Conservation (phyloP, 2,113 vertebrate genomes). For the Argyrosomus japonicus region DNA sequence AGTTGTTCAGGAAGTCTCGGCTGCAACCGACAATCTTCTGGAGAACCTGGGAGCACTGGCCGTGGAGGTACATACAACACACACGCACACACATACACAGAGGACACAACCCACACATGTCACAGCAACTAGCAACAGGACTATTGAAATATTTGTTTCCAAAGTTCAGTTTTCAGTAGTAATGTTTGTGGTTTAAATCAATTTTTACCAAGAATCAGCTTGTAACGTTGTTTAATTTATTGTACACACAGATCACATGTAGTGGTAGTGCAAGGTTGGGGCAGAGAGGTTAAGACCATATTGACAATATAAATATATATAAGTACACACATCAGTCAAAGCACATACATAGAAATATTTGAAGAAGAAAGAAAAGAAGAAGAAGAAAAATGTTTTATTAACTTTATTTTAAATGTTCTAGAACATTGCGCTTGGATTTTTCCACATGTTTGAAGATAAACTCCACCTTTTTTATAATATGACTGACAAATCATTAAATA, state of each 20-base stretch:
- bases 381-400: too few species aligned
- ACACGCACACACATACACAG: not conserved
- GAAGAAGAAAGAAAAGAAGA: too few species aligned
- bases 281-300: not conserved
- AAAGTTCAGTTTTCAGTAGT: conserved; percentile 48
- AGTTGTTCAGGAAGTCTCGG: conserved; percentile 85
- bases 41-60: conserved; percentile 85
- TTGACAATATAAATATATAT: not conserved
- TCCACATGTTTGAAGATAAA: not conserved
- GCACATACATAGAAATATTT: not conserved
- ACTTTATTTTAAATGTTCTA: too few species aligned
- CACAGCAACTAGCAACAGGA: conserved; percentile 15
- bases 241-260: not conserved
- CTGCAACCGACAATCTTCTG: conserved; percentile 86
- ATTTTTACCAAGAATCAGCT: conserved; percentile 43
- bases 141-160: conserved; percentile 50
- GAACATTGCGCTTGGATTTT: too few species aligned
- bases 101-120: not conserved
- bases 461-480: not conserved
- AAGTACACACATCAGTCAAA: not conserved
- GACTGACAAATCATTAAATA: not conserved
- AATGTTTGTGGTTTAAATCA: conserved; percentile 53
- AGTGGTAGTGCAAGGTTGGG: not conserved
- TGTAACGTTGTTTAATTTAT: not conserved
- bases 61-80: conserved; percentile 85